These are phyloP conservation scores for Heterocephalus glaber DNA, from an alignment of 2,113 vertebrate genomes.

Conservation along the genomic window DNA sequence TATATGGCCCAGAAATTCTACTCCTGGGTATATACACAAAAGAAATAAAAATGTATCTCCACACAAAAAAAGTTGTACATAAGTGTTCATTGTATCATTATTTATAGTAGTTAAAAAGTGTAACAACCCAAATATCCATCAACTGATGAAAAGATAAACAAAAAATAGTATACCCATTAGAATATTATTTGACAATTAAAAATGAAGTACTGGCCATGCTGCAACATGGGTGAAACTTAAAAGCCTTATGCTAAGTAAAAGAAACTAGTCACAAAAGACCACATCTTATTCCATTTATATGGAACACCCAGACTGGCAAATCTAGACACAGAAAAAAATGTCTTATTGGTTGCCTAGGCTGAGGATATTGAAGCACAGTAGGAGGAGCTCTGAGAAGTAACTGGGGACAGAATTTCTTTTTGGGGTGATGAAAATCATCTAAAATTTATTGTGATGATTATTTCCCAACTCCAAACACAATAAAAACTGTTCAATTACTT, in stretches of 20 bases:
- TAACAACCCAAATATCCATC: neutral
- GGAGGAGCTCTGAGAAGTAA: too few species aligned
- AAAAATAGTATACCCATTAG: neutral
- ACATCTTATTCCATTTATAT: neutral
- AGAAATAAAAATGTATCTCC: neutral
- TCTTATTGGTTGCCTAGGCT: neutral
- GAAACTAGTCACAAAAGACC: neutral
- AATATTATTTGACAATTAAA: slow-evolving; percentile 22
- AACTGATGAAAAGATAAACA: neutral
- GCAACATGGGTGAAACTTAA: slow-evolving; percentile 33
- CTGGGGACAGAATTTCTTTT: neutral
- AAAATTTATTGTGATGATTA: slow-evolving; percentile 1
- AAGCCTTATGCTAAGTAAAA: neutral
- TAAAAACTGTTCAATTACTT: neutral
- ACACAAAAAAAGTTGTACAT: neutral
- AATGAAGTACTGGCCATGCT: neutral
- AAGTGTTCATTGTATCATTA: neutral
- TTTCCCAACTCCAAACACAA: neutral
- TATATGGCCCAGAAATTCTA: neutral
- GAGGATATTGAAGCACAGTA: neutral
- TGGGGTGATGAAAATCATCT: neutral
- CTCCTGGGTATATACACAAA: neutral
- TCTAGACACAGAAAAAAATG: neutral
- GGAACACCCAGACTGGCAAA: neutral
- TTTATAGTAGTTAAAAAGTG: neutral